phyloP scores from a whole-genome alignment of 2,113 vertebrate genomes.

The Malurus alboscapulatus region DNA sequence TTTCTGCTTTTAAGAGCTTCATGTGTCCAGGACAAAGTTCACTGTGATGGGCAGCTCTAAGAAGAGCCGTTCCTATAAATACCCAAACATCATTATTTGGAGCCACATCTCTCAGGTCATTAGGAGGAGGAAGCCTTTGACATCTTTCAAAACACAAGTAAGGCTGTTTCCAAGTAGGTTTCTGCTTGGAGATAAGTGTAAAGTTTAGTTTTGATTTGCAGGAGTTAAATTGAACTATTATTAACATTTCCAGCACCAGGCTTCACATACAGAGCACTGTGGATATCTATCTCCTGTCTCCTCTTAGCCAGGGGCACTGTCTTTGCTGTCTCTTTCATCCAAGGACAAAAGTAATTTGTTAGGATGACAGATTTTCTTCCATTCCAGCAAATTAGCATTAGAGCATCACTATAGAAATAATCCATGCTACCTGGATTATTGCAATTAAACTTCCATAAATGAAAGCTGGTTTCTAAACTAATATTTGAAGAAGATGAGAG shows the following conservation, averaged over 20 bases:
- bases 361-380: conserved; percentile 58
- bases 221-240: conserved; percentile 60
- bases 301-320: conserved; percentile 47
- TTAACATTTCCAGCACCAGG: conserved; percentile 40
- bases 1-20: neutral
- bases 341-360: conserved; percentile 69
- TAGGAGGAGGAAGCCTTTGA: neutral
- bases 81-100: neutral
- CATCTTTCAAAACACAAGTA: neutral
- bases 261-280: conserved; percentile 16
- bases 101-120: neutral
- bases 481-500: conserved; percentile 64
- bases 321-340: conserved; percentile 53
- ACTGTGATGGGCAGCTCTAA: neutral
- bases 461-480: conserved; percentile 66
- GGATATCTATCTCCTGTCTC: conserved; percentile 42
- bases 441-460: conserved; percentile 34
- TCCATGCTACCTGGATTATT: conserved; percentile 37
- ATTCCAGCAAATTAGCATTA: conserved; percentile 60
- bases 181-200: neutral
- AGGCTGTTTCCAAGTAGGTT: neutral
- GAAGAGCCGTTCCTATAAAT: rapidly evolving
- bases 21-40: neutral
- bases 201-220: conserved; percentile 50
- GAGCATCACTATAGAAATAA: conserved; percentile 57